A percentile compares a stretch with the other conserved stretches of the same genome.
These are phyloP conservation scores for Ophioninae sp. DNA, from an alignment of 2,888 invertebrate genomes.

Conservation along the genomic window DNA sequence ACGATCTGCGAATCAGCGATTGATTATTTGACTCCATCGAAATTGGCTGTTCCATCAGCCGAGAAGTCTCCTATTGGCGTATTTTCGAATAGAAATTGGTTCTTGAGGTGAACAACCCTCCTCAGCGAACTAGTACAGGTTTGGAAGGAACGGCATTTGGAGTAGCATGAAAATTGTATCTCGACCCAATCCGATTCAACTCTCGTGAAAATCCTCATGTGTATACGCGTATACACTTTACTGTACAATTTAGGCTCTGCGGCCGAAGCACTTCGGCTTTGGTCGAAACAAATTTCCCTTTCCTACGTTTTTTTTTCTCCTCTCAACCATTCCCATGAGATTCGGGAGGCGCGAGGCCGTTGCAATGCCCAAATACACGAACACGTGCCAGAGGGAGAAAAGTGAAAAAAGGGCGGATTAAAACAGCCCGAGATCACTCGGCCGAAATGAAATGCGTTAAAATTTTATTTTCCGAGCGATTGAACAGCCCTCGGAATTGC, in stretches of 20 bases:
- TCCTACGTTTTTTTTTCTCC: neutral
- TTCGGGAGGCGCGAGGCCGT: constrained; percentile 37
- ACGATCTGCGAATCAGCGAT: neutral
- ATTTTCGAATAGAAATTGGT: neutral
- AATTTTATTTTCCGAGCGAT: constrained; percentile 52
- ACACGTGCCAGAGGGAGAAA: constrained; percentile 1
- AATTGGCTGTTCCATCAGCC: neutral
- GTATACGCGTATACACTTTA: neutral
- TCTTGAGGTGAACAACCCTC: neutral
- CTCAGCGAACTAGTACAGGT: neutral
- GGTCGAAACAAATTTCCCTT: constrained; percentile 47
- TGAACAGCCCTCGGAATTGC: constrained; percentile 29
- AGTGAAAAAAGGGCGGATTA: constrained; percentile 36
- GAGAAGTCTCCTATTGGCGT: neutral
- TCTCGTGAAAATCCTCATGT: neutral
- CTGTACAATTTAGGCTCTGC: constrained; percentile 22
- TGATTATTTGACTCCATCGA: neutral
- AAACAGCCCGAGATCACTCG: constrained; percentile 36
- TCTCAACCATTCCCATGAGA: constrained; percentile 36
- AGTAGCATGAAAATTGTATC: neutral
- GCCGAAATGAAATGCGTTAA: constrained; percentile 55
- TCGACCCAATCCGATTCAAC: neutral
- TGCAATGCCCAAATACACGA: constrained; percentile 26
- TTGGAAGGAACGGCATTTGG: neutral
- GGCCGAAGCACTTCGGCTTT: constrained; percentile 21